Evolutionary conservation across 53 echinoderm and acorn worm species (phyloP), one percentile per base, ranked within the genome.

Genomic region (Antedon mediterranea): DNA sequence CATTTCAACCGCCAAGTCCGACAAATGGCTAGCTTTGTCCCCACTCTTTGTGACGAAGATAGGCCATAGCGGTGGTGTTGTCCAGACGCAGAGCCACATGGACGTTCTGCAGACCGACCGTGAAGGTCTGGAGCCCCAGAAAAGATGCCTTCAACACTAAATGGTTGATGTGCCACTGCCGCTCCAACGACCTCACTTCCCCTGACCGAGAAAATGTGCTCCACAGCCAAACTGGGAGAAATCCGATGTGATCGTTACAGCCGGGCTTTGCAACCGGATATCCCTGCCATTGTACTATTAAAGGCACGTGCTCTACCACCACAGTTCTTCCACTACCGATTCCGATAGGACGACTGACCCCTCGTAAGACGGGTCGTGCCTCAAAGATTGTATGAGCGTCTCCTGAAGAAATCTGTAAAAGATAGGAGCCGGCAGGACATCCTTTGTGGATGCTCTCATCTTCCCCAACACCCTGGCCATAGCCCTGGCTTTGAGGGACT

Each of bases 371-470:
- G 13, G 29, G 27, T 77, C 37, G 3, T 2, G 15, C 57, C 23
- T 57, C 57, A 57, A 18, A 23, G 84, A 74, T 23, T 79, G 41
- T 32, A 84, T 80, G 30, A 80, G 31, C n/a, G 72, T 28, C 30
- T 72, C 72, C 72, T 80, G 81, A 23, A 80, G 42, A 8, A 81
- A 28, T 74, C 74, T 34, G 81, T 72, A 73, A 72, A 80, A 80
- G 7, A 73, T 29, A 76, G 82, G 82, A 32, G 82, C 82, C n/a
- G 29, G 82, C 2, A 82, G 32, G 0, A 82, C 57, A 43, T 75
- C 74, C 11, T 42, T 82, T n/a, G 76, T 57, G 33, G 15, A 33
- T 77, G 77, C 7, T 11, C 30, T 34, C 33, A 77, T 34, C 18
- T 33, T 29, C 77, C 77, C 77, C 11, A 77, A 18, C 33, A 37